Conservation (phyloP, 2,888 invertebrate genomes). For the Carpatolechia fugitivella region DNA sequence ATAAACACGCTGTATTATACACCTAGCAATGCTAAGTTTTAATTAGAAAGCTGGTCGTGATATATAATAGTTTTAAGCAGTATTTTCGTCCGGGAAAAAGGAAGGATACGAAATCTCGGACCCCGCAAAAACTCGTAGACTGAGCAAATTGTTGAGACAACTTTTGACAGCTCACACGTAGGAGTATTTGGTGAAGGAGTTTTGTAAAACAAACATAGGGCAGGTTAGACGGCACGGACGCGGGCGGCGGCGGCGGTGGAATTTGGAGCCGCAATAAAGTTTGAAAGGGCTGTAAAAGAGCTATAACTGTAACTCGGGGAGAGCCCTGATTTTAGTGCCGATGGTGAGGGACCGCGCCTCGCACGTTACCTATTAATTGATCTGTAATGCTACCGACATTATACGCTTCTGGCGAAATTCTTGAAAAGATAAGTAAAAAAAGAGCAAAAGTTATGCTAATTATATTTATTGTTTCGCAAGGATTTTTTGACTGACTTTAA, state of each 20-base stretch:
- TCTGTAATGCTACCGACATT: constrained; percentile 40
- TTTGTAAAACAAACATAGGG: constrained; percentile 66
- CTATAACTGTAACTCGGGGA: constrained; percentile 74
- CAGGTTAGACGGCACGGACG: constrained; percentile 37
- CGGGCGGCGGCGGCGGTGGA: constrained; percentile 39
- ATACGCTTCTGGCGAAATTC: constrained; percentile 13
- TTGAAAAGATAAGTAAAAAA: too few species aligned
- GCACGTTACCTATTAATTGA: constrained; percentile 72
- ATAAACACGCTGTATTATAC: not conserved
- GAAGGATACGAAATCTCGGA: not conserved
- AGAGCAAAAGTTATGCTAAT: too few species aligned
- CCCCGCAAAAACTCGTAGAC: not conserved
- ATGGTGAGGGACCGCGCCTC: constrained; percentile 59
- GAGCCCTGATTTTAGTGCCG: constrained; percentile 74
- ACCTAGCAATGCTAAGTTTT: not conserved
- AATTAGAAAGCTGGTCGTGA: not conserved
- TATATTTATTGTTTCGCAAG: too few species aligned
- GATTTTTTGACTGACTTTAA: too few species aligned
- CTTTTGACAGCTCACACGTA: constrained; percentile 16
- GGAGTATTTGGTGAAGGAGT: constrained; percentile 37
- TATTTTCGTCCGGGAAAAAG: too few species aligned
- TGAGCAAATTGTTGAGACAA: constrained; percentile 10
- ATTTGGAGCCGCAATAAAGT: constrained; percentile 76
- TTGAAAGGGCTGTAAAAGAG: constrained; percentile 78
- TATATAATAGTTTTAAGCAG: not conserved